Evolutionary conservation across 2,888 invertebrate species (phyloP), one percentile per base, ranked within the genome.

Genomic region (Andrena marginata): DNA sequence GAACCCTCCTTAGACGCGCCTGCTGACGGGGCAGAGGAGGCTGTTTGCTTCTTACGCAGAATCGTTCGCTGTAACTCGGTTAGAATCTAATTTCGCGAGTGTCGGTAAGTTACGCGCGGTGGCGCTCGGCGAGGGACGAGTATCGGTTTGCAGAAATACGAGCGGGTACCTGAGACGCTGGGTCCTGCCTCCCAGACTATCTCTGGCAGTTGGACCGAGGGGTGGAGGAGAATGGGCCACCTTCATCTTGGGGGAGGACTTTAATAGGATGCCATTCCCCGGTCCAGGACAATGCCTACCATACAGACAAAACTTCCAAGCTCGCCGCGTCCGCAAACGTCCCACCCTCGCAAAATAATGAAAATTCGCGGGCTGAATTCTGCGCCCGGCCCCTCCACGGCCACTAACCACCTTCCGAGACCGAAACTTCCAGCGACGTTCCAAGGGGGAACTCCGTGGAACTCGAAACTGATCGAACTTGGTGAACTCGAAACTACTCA

Each of bases 231-330:
- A 65, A 76, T 20, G 64, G 64, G 64, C 74, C 73, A 78, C 73
- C 67, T 84, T 80, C 79, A 54, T 88, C 86, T 86, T 78, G 82
- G 80, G 80, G 70, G 85, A 77, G 59, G 88, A 81, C 81, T 88
- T 88, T 88, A 89, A 88, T 89, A 84, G 89, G 63, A 89, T 89
- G 86, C 88, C 85, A 85, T 87, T 87, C 89, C 64, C 49, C 29
- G 72, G 64, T 65, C 70, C 80, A 74, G 82, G 75, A 84, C 85
- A 88, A 85, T 89, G 82, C 77, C 42, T 77, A 42, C 72, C 54
- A 78, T 64, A 72, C 73, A 65, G 59, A 42, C 64, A 71, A 64
- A 85, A 82, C 73, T 71, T 83, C 54, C 26, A 67, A 48, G 62
- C 77, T 60, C 63, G 77, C 70, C 69, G 69, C 68, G 64, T 65